Base-by-base conservation (phyloP, 2,888 invertebrate genomes). In the Tachina grossa region DNA sequence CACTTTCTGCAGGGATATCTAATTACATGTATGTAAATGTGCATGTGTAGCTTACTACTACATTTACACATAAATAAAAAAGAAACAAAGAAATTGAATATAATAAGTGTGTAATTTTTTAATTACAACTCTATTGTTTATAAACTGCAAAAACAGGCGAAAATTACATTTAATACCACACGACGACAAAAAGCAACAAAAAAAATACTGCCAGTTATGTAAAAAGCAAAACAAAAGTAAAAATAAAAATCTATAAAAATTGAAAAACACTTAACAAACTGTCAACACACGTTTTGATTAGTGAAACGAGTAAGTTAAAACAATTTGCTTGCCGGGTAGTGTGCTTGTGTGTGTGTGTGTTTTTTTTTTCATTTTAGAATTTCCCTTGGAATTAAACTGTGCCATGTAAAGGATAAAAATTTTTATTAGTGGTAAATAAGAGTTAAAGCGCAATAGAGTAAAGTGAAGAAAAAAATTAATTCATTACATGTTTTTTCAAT, bases 41-140 rank as follows among this genome's bases (percentile, higher is more conserved):
- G 57, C 1, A 1, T 72, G 47, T 19, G 8, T n/a, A 14, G 13
- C 9, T 39, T 16, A 65, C 45, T 49, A 51, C 19, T 43, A 8
- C 22, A 66, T 31, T 31, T 31, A n/a, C n/a, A 31, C 31, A 31
- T 6, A 31, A 31, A 31, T 9, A 14, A 9, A 39, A 53, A 22
- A 31, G 6, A 5, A 51, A 53, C 6, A 47, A 79, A 65, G n/a
- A 41, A 74, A 74, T 49, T 66, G 47, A 55, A 59, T 45, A 55
- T 69, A 75, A 84, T 71, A 77, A 84, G 53, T 71, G 71, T 55
- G 31, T 77, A 83, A 72, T 59, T 63, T 77, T 85, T 85, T 81
- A 81, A 85, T 84, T 85, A 77, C 81, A 77, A 19, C 61, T 74
- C 80, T 68, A 81, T 85, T 85, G 77, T 85, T 63, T 61, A 68